phyloP scores from a whole-genome alignment of 2,113 vertebrate genomes.

The Arizona elegans region DNA sequence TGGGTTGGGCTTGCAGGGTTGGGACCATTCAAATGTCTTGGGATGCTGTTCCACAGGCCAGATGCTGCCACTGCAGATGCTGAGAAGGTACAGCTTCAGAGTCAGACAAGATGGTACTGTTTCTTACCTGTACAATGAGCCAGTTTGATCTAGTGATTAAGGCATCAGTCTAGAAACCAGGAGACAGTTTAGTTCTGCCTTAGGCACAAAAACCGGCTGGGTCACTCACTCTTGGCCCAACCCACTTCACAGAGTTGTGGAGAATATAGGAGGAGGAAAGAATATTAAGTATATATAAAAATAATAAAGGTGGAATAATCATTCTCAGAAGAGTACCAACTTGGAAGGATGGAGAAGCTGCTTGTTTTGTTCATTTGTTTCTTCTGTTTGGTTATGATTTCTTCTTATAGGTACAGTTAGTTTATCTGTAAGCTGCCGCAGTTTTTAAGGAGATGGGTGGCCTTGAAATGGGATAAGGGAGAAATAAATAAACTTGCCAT shows the following conservation, averaged over 20 bases:
- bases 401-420: background rate
- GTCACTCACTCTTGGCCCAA: background rate
- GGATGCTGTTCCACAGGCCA: background rate
- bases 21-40: background rate
- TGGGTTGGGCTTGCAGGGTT: background rate
- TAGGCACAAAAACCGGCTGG: background rate
- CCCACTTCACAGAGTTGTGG: background rate
- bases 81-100: background rate
- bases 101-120: background rate
- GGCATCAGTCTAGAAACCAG: background rate
- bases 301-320: background rate
- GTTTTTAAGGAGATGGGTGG: background rate
- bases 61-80: background rate
- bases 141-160: background rate
- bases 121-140: background rate
- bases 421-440: background rate
- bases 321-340: background rate
- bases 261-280: background rate
- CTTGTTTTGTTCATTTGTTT: background rate
- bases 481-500: background rate
- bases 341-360: background rate
- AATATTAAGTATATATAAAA: background rate
- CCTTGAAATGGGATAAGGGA: background rate
- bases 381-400: background rate
- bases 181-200: background rate